These are phyloP conservation scores for Tolypeutes matacus DNA, from an alignment of 2,797 vertebrate species.

Conservation along the genomic window DNA sequence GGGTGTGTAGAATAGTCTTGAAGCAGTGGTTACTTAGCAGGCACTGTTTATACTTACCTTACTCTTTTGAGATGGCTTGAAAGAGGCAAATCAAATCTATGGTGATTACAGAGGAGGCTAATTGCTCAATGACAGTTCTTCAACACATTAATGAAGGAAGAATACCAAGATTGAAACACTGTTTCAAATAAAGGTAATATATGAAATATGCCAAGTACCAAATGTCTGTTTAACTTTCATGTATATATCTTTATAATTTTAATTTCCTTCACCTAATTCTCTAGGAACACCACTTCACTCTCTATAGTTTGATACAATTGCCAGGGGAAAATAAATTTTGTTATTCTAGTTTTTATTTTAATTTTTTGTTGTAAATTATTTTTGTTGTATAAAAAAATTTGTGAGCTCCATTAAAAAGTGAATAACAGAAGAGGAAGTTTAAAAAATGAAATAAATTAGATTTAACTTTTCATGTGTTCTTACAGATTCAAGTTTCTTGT, in stretches of 20 bases:
- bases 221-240: not conserved
- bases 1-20: not conserved
- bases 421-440: not conserved
- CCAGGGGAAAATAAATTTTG: not conserved
- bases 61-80: not conserved
- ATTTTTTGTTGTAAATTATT: not conserved
- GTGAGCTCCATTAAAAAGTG: not conserved
- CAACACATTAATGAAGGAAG: not conserved
- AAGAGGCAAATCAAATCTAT: not conserved
- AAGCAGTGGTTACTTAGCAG: not conserved
- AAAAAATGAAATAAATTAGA: slow-evolving; percentile 5
- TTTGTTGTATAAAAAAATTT: not conserved
- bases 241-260: not conserved
- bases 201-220: not conserved
- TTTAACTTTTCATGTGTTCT: not conserved
- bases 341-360: not conserved
- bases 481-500: not conserved
- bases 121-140: not conserved
- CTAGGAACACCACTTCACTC: no score
- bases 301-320: not conserved
- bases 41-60: not conserved
- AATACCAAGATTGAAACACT: no score
- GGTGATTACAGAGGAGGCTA: not conserved
- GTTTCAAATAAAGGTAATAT: not conserved
- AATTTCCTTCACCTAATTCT: not conserved